phyloP scores from a whole-genome alignment of 1,140 invertebrate species.

The Drosophila nigrodunni region DNA sequence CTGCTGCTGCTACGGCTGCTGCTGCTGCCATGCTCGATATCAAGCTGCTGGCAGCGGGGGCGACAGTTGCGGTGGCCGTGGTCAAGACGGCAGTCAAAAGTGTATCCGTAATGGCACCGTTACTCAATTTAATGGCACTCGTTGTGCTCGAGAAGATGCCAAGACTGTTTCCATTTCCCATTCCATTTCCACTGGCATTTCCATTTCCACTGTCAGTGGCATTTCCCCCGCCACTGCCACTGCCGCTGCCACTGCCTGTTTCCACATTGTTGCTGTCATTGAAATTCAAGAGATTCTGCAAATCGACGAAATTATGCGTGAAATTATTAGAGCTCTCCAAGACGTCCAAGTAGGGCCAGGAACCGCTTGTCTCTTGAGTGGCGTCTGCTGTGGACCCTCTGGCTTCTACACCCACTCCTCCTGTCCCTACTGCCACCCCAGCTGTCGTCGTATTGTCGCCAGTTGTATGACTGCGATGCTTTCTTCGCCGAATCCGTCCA shows the following conservation, averaged over 20 bases:
- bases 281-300: constrained; percentile 77
- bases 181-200: constrained; percentile 11
- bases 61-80: constrained; percentile 74
- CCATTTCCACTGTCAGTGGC: background rate
- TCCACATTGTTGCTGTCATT: constrained; percentile 46
- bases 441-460: constrained; percentile 54
- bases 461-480: constrained; percentile 62
- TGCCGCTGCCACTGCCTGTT: constrained; percentile 1
- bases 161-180: constrained; percentile 26
- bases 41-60: constrained; percentile 61
- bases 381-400: constrained; percentile 15
- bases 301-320: constrained; percentile 80
- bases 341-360: constrained; percentile 38
- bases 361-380: background rate
- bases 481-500: constrained; percentile 68
- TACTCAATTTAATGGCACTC: constrained; percentile 74
- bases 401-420: constrained; percentile 1
- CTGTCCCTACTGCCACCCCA: constrained; percentile 6
- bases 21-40: constrained; percentile 27
- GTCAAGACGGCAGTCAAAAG: constrained; percentile 75
- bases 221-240: constrained; percentile 1
- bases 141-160: constrained; percentile 61
- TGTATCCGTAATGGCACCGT: constrained; percentile 75
- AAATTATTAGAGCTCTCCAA: constrained; percentile 68
- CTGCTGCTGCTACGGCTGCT: constrained; percentile 17